These are phyloP conservation scores for Harpalus rufipes DNA, from an alignment of 2,888 invertebrate species.

Conservation along the genomic window DNA sequence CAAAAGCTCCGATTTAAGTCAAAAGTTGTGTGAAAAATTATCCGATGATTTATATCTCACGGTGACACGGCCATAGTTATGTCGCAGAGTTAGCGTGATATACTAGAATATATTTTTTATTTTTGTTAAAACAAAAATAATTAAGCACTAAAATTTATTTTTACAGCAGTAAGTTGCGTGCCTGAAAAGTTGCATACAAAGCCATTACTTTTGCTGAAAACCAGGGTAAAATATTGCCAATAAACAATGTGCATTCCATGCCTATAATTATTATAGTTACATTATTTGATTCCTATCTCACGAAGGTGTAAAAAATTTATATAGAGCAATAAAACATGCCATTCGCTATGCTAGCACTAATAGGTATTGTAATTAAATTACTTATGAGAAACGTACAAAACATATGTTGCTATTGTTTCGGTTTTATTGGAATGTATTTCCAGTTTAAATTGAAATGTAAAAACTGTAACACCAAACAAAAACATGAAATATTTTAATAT, in stretches of 20 bases:
- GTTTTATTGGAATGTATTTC: constrained; percentile 2
- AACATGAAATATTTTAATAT: constrained; percentile 27
- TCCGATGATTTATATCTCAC: constrained; percentile 60
- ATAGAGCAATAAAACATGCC: constrained; percentile 17
- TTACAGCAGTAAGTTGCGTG: constrained; percentile 57
- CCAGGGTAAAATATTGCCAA: constrained; percentile 64
- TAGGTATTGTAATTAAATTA: constrained; percentile 39
- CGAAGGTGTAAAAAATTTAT: constrained; percentile 57
- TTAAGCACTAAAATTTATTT: constrained; percentile 66
- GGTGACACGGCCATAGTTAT: constrained; percentile 38
- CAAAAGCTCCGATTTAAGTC: too few relatives aligned
- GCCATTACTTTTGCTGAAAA: constrained; percentile 59
- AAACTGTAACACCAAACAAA: background rate
- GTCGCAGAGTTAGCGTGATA: constrained; percentile 63
- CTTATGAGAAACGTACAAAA: constrained; percentile 13
- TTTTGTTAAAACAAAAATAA: constrained; percentile 60
- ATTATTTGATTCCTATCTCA: constrained; percentile 63
- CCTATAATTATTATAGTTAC: constrained; percentile 65
- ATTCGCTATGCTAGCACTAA: constrained; percentile 21
- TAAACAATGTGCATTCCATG: constrained; percentile 62
- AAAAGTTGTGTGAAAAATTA: constrained; percentile 5
- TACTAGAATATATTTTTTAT: constrained; percentile 56
- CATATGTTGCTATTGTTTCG: background rate
- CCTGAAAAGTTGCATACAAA: constrained; percentile 46
- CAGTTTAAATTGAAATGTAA: constrained; percentile 7